Percentiles rank a stretch among this genome's conserved stretches.
Conservation (phyloP, 2,797 vertebrate species). For the Serranus cabrilla region DNA sequence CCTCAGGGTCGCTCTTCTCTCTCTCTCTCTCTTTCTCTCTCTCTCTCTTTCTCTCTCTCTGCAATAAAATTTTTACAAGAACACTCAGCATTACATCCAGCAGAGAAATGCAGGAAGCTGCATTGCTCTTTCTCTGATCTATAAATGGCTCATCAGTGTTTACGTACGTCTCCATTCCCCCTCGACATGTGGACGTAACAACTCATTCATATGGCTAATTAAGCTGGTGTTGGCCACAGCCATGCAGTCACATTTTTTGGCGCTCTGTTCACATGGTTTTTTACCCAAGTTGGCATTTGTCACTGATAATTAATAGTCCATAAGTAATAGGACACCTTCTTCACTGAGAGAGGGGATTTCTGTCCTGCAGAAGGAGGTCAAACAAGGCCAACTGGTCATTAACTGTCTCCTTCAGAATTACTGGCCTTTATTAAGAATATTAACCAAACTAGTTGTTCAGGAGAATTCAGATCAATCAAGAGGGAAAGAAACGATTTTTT, state of each 20-base stretch:
- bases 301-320: not conserved
- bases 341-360: not conserved
- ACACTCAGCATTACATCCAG: constrained; percentile 39
- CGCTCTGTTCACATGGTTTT: not conserved
- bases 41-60: constrained; percentile 28
- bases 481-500: not conserved
- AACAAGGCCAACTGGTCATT: constrained; percentile 3
- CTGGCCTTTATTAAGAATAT: not conserved
- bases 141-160: constrained; percentile 44
- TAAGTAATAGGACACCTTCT: constrained; percentile 6
- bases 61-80: constrained; percentile 61
- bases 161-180: constrained; percentile 23
- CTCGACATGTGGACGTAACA: not conserved
- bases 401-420: not conserved
- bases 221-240: not conserved
- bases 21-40: not conserved
- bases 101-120: constrained; percentile 30
- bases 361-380: constrained; percentile 16
- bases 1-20: constrained; percentile 6
- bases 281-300: constrained; percentile 1
- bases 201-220: constrained; percentile 20
- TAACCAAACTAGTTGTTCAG: not conserved
- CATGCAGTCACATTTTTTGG: not conserved
- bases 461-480: not conserved
- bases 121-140: constrained; percentile 55